Conservation (phyloP, 2,888 invertebrate genomes). For the Brachypalpus laphriformis region DNA sequence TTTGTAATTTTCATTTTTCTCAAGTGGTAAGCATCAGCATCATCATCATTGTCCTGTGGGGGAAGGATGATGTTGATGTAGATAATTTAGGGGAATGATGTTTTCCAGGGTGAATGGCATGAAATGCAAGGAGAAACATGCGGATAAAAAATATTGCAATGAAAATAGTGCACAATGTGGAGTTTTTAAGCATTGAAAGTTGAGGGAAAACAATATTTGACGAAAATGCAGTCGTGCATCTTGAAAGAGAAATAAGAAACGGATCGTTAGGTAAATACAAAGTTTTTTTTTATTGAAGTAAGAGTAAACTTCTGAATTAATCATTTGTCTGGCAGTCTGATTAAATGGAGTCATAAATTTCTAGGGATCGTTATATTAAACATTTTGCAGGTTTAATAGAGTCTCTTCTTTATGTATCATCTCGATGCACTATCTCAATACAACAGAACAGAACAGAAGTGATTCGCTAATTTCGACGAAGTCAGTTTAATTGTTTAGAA, state of each 20-base stretch:
- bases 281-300: background rate
- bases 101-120: conserved; percentile 51
- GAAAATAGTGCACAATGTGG: conserved; percentile 1
- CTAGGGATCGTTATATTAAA: too few relatives aligned
- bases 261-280: background rate
- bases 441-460: too few relatives aligned
- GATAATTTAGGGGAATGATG: conserved; percentile 49
- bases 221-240: conserved; percentile 1
- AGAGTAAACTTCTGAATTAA: background rate
- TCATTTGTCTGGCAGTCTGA: background rate
- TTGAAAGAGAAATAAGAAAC: background rate
- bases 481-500: too few relatives aligned
- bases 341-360: background rate
- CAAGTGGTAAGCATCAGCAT: conserved; percentile 60
- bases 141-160: background rate
- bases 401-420: too few relatives aligned
- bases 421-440: too few relatives aligned
- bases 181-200: background rate
- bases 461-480: too few relatives aligned
- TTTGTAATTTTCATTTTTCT: conserved; percentile 56
- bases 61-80: conserved; percentile 49
- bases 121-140: conserved; percentile 6
- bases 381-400: too few relatives aligned
- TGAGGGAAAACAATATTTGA: background rate
- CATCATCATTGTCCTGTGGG: conserved; percentile 50